A percentile compares a stretch with the other conserved stretches of the same genome.
Evolutionary conservation across 2,888 invertebrate species (phyloP).

Genomic region (Chesias legatella): DNA sequence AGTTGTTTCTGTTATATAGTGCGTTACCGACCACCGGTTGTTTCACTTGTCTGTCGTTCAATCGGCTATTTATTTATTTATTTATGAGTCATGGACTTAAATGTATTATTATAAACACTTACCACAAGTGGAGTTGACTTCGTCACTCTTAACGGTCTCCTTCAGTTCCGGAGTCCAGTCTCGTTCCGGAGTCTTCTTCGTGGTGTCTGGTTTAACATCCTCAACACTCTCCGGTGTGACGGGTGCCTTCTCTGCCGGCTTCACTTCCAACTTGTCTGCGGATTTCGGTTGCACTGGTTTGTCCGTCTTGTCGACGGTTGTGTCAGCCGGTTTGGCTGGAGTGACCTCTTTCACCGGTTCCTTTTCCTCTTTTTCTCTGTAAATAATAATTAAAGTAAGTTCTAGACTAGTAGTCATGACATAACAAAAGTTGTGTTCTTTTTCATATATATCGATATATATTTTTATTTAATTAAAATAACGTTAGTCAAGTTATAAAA

Average conservation of each 20-base stretch:
- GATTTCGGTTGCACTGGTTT: constrained; percentile 17
- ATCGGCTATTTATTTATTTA: too few species aligned
- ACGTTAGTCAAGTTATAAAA: too few species aligned
- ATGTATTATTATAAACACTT: too few species aligned
- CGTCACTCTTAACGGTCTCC: constrained; percentile 34
- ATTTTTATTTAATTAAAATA: too few species aligned
- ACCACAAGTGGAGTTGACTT: constrained; percentile 70
- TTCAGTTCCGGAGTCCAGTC: constrained; percentile 13
- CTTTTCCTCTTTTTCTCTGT: constrained; percentile 41
- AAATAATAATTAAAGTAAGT: background rate
- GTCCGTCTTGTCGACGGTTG: background rate
- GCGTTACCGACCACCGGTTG: too few species aligned
- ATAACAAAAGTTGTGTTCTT: too few species aligned
- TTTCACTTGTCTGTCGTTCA: too few species aligned
- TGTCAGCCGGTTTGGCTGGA: constrained; percentile 18
- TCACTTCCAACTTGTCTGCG: constrained; percentile 9
- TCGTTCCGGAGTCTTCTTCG: constrained; percentile 45
- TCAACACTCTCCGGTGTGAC: constrained; percentile 1
- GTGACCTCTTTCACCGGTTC: constrained; percentile 27
- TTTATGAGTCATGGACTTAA: too few species aligned
- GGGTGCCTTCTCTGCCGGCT: background rate
- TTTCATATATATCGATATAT: too few species aligned
- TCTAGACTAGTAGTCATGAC: too few species aligned
- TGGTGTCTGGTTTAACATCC: constrained; percentile 45
- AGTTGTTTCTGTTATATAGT: too few species aligned